Evolutionary conservation across 2,888 invertebrate species (phyloP).

Genomic region (Mayetiola destructor): DNA sequence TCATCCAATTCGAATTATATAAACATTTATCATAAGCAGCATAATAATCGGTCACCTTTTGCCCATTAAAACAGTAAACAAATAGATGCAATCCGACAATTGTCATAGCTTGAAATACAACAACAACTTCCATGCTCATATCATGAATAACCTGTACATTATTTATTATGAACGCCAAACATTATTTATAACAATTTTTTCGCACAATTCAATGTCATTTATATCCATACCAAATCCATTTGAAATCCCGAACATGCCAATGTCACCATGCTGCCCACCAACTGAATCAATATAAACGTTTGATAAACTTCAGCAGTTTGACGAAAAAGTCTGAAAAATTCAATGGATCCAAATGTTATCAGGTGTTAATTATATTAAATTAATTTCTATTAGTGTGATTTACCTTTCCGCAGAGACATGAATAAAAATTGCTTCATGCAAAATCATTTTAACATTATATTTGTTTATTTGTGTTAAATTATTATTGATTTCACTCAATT

Average conservation of each 20-base stretch:
- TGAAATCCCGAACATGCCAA: neutral
- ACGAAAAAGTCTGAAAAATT: too few relatives aligned
- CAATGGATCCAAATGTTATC: neutral
- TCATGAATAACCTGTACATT: too few relatives aligned
- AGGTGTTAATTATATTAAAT: neutral
- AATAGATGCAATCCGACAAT: too few relatives aligned
- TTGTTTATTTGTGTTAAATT: neutral
- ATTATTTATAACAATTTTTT: neutral
- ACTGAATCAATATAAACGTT: too few relatives aligned
- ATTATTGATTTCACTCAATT: too few relatives aligned
- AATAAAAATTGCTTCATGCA: neutral
- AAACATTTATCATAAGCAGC: neutral
- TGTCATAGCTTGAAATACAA: too few relatives aligned
- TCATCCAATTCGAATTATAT: neutral
- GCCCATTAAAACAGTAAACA: neutral
- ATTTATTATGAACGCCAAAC: too few relatives aligned
- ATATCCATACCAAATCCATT: constrained; percentile 5
- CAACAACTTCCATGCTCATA: too few relatives aligned
- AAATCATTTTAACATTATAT: neutral
- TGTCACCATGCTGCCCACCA: too few relatives aligned
- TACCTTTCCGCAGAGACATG: neutral
- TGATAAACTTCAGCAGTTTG: too few relatives aligned
- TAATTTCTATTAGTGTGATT: neutral
- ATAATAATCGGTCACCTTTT: neutral
- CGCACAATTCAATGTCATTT: too few relatives aligned